Base-by-base conservation (phyloP, 2,797 vertebrate species). In the Anguilla obscura region DNA sequence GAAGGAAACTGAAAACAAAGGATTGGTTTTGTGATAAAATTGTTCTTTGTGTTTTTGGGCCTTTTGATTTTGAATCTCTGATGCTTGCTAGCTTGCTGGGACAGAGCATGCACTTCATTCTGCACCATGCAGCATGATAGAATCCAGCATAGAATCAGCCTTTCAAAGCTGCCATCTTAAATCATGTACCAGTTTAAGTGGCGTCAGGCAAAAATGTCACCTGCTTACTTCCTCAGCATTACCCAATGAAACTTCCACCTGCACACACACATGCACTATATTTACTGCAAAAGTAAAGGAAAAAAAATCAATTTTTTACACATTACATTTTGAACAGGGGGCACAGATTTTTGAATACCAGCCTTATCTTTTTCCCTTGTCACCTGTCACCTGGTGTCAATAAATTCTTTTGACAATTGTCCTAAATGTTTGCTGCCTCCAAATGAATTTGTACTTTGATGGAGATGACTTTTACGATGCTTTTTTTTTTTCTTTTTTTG, bases 1-100 rank as follows among this genome's bases (percentile, higher is more conserved):
- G 92, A 94, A 93, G 90, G 88, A 60, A 79, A 84, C 89, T 87
- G 84, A 69, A 87, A 91, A 12, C 0, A 90, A 90, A 91, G 86
- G 87, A 89, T 92, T 86, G 76, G 87, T n/a, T 87, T 63, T 63
- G 21, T 82, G 54, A 76, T 14, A 56, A 33, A 2, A 18, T 2
- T 45, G 56, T 27, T 56, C 24, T 85, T 63, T 63, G 14, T 45
- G 27, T 10, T 33, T 66, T 24, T 18, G 21, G 12, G 71, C 74
- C 24, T 80, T 12, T 33, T 54, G 1, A 0, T 69, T 69, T 69
- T 3, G 89, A 83, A 86, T 88, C 48, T 69, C 85, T 74, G 8
- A 36, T 18, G 10, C 88, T 87, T 91, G 90, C 89, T 45, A 54
- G 48, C 8, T 66, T 85, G 85, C 82, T 87, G 76, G 87, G 21